These are phyloP conservation scores for Myotis davidii DNA, from an alignment of 2,113 vertebrate species.

Conservation along the genomic window DNA sequence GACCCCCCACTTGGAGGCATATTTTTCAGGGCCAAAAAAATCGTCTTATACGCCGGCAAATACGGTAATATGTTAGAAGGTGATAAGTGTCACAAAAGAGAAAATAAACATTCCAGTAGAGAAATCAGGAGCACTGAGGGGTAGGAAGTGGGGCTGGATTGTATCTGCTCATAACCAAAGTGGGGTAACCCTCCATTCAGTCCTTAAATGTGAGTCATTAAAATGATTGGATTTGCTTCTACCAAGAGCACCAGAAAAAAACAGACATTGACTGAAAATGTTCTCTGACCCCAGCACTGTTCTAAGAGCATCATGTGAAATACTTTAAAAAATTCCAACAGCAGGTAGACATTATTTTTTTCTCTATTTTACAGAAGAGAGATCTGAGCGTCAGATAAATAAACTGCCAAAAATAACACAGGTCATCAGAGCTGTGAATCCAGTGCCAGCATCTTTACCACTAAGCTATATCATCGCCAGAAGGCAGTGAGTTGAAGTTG, in stretches of 20 bases:
- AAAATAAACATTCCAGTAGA: not conserved
- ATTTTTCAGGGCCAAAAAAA: too few species aligned
- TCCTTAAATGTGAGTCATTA: not conserved
- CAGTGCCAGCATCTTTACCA: not conserved
- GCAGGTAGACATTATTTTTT: slow-evolving; percentile 20
- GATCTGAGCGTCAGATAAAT: not conserved
- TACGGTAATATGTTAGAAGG: not conserved
- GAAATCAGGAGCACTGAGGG: not conserved
- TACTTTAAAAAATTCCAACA: not conserved
- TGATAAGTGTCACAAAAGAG: not conserved
- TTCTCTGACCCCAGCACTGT: not conserved
- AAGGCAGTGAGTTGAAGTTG: not conserved
- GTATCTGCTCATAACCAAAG: not conserved
- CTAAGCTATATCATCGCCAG: not conserved
- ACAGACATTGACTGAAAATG: not conserved
- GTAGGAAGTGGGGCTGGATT: not conserved
- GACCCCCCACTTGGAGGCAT: too few species aligned
- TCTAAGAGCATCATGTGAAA: not conserved
- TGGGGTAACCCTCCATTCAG: not conserved
- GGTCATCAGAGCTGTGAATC: not conserved
- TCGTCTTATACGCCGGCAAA: too few species aligned
- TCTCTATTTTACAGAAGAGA: not conserved
- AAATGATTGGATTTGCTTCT: not conserved
- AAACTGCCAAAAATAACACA: not conserved
- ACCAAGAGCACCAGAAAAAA: not conserved